phyloP scores from a whole-genome alignment of 1,140 invertebrate genomes.

The Lepidotrigona ventralis region DNA sequence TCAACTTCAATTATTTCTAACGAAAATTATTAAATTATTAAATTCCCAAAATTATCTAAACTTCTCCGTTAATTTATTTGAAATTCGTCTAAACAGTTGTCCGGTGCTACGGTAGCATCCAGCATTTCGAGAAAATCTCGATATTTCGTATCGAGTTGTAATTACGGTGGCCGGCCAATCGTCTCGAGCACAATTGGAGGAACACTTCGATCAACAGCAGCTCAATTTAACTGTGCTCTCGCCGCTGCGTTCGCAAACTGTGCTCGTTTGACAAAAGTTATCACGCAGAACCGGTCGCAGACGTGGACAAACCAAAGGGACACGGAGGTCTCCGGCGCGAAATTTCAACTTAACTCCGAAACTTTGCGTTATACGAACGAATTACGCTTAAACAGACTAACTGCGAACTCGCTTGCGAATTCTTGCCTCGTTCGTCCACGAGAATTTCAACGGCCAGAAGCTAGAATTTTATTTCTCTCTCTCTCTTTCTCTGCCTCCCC shows the following conservation, averaged over 20 bases:
- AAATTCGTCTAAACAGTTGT: too few species aligned
- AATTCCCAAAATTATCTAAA: neutral
- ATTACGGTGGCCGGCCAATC: neutral
- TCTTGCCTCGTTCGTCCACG: neutral
- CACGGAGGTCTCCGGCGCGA: neutral
- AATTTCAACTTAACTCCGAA: neutral
- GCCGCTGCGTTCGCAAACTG: neutral
- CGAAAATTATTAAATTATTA: too few species aligned
- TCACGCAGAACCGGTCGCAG: neutral
- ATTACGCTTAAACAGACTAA: neutral
- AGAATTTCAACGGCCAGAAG: neutral
- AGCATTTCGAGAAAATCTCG: neutral
- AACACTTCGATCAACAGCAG: neutral
- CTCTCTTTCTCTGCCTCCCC: neutral
- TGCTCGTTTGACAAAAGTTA: conserved; percentile 25
- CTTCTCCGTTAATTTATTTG: too few species aligned
- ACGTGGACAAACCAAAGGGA: neutral
- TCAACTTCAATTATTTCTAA: too few species aligned
- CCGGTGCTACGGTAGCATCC: too few species aligned
- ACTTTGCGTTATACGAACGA: neutral
- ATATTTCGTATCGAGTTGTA: neutral
- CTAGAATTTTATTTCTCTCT: conserved; percentile 12
- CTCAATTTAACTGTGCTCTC: neutral
- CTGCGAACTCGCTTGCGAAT: neutral
- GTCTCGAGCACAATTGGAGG: neutral